phyloP scores from a whole-genome alignment of 2,113 vertebrate species.

The Bambusicola thoracicus region DNA sequence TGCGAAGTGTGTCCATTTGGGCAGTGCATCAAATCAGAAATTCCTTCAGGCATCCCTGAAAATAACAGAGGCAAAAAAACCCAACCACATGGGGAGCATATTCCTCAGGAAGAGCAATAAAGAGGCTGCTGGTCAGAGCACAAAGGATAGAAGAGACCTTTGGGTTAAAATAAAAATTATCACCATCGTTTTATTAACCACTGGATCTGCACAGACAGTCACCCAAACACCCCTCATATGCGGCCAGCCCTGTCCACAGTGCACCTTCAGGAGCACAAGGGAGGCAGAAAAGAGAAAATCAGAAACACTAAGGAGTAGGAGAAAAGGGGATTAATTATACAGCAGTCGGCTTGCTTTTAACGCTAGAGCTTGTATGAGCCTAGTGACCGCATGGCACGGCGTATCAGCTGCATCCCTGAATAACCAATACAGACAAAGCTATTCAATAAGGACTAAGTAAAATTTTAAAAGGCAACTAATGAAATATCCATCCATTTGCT shows the following conservation, averaged over 20 bases:
- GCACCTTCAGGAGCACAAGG: not conserved
- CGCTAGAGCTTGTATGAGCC: not conserved
- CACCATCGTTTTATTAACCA: fast-evolving
- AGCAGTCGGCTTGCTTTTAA: not conserved
- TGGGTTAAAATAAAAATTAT: not conserved
- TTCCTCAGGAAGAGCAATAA: not conserved
- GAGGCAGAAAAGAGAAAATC: not conserved
- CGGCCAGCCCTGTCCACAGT: not conserved
- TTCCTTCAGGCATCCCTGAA: not conserved
- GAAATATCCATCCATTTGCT: not conserved
- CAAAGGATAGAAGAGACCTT: not conserved
- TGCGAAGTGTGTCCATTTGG: not conserved
- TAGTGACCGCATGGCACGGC: not conserved
- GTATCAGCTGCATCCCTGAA: not conserved
- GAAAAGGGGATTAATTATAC: not conserved
- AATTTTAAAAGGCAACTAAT: not conserved
- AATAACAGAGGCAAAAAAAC: not conserved
- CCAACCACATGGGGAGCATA: not conserved
- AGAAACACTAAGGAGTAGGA: not conserved
- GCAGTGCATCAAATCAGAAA: not conserved
- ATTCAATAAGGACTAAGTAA: not conserved
- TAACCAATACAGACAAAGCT: not conserved
- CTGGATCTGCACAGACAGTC: not conserved
- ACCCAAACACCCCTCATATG: fast-evolving
- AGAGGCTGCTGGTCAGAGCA: not conserved